Base-by-base conservation (phyloP, 2,113 vertebrate species). In the Apeltes quadracus region DNA sequence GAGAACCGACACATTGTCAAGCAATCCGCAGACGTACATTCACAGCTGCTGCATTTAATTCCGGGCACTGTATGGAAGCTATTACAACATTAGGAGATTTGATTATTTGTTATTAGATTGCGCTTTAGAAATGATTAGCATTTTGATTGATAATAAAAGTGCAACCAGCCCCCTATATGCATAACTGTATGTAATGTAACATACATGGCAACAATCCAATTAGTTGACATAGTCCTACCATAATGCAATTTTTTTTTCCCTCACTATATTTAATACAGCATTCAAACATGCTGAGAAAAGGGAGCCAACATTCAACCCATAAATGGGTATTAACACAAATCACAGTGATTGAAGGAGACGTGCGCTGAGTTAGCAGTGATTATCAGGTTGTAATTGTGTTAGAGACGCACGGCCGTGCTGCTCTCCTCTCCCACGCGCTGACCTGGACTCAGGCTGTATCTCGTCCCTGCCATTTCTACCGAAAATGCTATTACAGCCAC, bases 401-500 rank as follows among this genome's bases (percentile, higher is more conserved):
- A 38, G 61, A 10, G n/a, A 72, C 75, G 4, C 41, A 23, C 10
- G 46, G 69, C 46, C 77, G 39, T 29, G 51, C 4, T 5, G 25
- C 43, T 25, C 57, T 44, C 68, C 71, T 57, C 62, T 79, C 61
- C 38, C 10, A 15, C 23, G 51, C 3, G 27, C 61, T 68, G 67
- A 78, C 83, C 84, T 57, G 9, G 12, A 22, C 53, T 39, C 20
- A 8, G 22, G 29, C 74, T 62, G 62, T 65, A 79, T 79, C 74
- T 84, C 29, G 39, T 82, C 79, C 77, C 63, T 64, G 7, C 29
- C 65, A 86, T 87, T 84, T 84, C 68, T 56, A 78, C 76, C 65
- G 85, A 85, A 86, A 90, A 87, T 80, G 84, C 88, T 82, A 86
- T 91, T 89, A 87, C 69, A 63, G 66, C 64, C 79, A 27, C 18